phyloP scores from a whole-genome alignment of 1,140 invertebrate species.

The Laodelphax striatellus region DNA sequence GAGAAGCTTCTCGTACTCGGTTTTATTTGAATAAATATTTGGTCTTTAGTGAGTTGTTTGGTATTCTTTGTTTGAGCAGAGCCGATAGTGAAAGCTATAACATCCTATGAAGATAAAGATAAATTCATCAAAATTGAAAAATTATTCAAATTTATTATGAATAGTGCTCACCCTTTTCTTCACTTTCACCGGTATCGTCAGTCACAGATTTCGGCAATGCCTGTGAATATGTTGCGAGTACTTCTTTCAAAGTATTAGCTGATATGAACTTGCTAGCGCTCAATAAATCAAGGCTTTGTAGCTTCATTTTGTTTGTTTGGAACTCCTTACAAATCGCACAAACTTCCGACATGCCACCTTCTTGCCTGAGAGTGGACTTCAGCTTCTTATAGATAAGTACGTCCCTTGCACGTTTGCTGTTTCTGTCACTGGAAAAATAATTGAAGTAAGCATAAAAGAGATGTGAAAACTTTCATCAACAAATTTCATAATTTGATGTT shows the following conservation, averaged over 20 bases:
- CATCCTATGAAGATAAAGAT: too few relatives aligned
- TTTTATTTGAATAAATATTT: too few relatives aligned
- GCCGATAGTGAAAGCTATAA: neutral
- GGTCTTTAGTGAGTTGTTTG: too few relatives aligned
- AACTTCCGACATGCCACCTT: constrained; percentile 39
- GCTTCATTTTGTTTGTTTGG: constrained; percentile 57
- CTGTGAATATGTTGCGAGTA: too few relatives aligned
- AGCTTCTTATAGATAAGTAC: constrained; percentile 73
- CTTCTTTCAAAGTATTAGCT: constrained; percentile 27
- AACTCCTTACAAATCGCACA: constrained; percentile 46
- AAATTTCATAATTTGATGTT: too few relatives aligned
- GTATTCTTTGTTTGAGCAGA: too few relatives aligned
- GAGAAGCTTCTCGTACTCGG: too few relatives aligned
- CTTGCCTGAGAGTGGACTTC: constrained; percentile 50
- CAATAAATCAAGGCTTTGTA: constrained; percentile 54
- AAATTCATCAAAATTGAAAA: too few relatives aligned
- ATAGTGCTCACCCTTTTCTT: constrained; percentile 21
- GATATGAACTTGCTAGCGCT: constrained; percentile 40
- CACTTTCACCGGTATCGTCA: neutral
- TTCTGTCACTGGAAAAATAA: constrained; percentile 51
- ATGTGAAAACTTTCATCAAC: too few relatives aligned
- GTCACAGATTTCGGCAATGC: too few relatives aligned
- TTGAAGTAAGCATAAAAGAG: constrained; percentile 7
- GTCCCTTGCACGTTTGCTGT: constrained; percentile 73
- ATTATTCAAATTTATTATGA: neutral